phyloP scores from a whole-genome alignment of 2,797 vertebrate genomes.

The Spinibarbus caldwelli region DNA sequence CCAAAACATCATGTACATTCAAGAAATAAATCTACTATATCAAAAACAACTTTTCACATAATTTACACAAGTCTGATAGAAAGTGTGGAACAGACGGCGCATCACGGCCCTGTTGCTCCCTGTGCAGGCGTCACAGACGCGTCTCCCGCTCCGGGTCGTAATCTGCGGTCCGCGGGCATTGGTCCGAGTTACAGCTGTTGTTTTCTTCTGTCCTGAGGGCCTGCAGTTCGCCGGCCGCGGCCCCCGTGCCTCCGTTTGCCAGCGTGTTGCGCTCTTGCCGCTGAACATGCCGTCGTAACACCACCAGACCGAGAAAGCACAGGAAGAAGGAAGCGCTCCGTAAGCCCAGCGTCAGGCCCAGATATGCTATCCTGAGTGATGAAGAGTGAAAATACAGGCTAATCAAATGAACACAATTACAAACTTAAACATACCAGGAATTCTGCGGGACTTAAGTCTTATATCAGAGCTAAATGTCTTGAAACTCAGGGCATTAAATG shows the following conservation, averaged over 20 bases:
- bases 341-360: slow-evolving; percentile 76
- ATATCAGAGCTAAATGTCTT: neutral
- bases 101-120: slow-evolving; percentile 24
- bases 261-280: slow-evolving; percentile 65
- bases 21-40: slow-evolving; percentile 62
- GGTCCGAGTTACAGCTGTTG: slow-evolving; percentile 67
- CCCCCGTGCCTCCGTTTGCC: slow-evolving; percentile 60
- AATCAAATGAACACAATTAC: neutral
- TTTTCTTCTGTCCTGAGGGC: slow-evolving; percentile 75
- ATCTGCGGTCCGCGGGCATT: slow-evolving; percentile 64
- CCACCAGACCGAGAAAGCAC: slow-evolving; percentile 72
- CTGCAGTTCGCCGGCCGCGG: slow-evolving; percentile 67
- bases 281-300: slow-evolving; percentile 72
- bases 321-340: slow-evolving; percentile 76
- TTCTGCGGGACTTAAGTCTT: neutral
- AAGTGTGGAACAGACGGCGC: slow-evolving; percentile 63
- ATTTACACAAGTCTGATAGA: slow-evolving; percentile 66
- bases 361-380: slow-evolving; percentile 73
- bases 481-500: neutral
- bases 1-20: slow-evolving; percentile 69
- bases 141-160: slow-evolving; percentile 75
- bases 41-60: slow-evolving; percentile 63
- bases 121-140: slow-evolving; percentile 65
- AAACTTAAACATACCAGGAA: neutral
- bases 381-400: neutral